Evolutionary conservation across 2,113 vertebrate species (phyloP).

Genomic region (Cyprinodon variegatus): DNA sequence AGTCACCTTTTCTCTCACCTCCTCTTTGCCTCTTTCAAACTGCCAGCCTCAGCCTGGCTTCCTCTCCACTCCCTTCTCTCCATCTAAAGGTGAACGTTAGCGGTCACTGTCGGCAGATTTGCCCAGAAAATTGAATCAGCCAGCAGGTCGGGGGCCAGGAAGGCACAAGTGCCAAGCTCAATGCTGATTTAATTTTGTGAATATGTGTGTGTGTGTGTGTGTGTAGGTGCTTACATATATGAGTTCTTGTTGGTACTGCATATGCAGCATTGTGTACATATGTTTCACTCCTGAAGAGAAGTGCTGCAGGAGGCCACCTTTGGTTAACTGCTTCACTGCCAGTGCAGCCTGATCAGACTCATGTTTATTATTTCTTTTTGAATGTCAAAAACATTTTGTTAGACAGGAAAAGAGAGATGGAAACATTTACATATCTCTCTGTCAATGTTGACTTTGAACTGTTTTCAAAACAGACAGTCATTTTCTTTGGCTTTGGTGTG

Average conservation of each 20-base stretch:
- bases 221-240: conserved; percentile 17
- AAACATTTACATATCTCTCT: not conserved
- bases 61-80: conserved; percentile 10
- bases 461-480: not conserved
- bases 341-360: not conserved
- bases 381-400: not conserved
- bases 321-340: not conserved
- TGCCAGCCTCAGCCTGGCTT: conserved; percentile 20
- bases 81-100: conserved; percentile 71
- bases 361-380: not conserved
- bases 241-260: conserved; percentile 25
- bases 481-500: not conserved
- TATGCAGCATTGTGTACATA: conserved; percentile 30
- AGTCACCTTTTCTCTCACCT: conserved; percentile 49
- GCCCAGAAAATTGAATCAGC: conserved; percentile 75
- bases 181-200: conserved; percentile 67
- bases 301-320: not conserved
- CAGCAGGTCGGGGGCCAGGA: conserved; percentile 68
- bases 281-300: conserved; percentile 17
- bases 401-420: not conserved
- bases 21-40: conserved; percentile 33
- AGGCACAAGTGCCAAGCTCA: conserved; percentile 62
- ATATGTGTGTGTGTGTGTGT: conserved; percentile 50
- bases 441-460: not conserved
- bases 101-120: conserved; percentile 69